These are phyloP conservation scores for Leptopilina syphax DNA, from an alignment of 2,888 invertebrate species.

Conservation along the genomic window DNA sequence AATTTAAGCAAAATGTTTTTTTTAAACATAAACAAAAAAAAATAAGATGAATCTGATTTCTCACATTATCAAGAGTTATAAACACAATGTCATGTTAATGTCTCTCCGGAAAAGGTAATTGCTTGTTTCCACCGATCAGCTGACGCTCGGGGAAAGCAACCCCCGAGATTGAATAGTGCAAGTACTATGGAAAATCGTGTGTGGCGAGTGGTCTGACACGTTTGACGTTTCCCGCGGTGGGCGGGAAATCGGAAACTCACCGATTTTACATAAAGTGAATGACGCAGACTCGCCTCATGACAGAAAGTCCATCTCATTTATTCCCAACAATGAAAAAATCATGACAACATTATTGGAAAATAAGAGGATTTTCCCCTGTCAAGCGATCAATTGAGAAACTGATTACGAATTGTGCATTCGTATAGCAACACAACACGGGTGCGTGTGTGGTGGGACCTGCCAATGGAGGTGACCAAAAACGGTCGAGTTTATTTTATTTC, in stretches of 20 bases:
- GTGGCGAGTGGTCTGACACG: constrained; percentile 25
- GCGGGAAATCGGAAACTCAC: constrained; percentile 55
- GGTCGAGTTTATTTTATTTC: constrained; percentile 29
- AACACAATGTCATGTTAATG: too few species aligned
- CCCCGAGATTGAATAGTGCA: neutral
- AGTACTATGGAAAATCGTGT: neutral
- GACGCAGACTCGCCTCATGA: constrained; percentile 30
- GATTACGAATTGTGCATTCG: too few species aligned
- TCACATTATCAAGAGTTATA: too few species aligned
- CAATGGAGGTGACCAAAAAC: constrained; percentile 26
- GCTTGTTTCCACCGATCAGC: constrained; percentile 1
- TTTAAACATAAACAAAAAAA: too few species aligned
- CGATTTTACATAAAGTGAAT: constrained; percentile 50
- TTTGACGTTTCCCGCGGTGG: constrained; percentile 46
- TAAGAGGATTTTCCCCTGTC: too few species aligned
- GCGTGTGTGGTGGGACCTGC: neutral
- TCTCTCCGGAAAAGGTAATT: neutral
- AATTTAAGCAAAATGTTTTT: too few species aligned
- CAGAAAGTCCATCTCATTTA: constrained; percentile 41
- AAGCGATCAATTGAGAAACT: too few species aligned
- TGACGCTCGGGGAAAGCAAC: constrained; percentile 2
- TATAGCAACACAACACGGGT: too few species aligned
- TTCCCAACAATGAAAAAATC: neutral
- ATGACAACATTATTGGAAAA: neutral
- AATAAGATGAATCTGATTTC: too few species aligned